Evolutionary conservation across 2,888 invertebrate genomes (phyloP).

Genomic region (Zaprionus obscuricornis): DNA sequence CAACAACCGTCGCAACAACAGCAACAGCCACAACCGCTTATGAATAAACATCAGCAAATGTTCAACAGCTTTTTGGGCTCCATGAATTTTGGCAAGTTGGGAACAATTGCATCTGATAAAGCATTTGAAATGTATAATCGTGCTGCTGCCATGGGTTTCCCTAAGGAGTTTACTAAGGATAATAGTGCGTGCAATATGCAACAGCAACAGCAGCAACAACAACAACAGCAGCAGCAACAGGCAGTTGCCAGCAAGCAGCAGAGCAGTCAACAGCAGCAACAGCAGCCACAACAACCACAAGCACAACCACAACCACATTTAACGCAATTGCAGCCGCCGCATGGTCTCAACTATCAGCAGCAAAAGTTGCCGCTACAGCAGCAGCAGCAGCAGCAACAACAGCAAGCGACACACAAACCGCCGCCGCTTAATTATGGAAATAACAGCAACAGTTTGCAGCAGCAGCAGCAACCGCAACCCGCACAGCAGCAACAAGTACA

Average conservation of each 20-base stretch:
- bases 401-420: constrained; percentile 28
- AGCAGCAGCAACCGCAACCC: constrained; percentile 31
- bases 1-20: too few relatives aligned
- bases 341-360: constrained; percentile 41
- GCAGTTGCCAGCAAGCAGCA: constrained; percentile 45
- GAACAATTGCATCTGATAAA: constrained; percentile 81
- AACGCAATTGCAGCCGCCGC: constrained; percentile 55
- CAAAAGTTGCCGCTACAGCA: constrained; percentile 58
- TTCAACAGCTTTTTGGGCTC: constrained; percentile 82
- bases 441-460: constrained; percentile 46
- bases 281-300: too few relatives aligned
- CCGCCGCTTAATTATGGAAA: too few relatives aligned
- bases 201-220: constrained; percentile 56
- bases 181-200: constrained; percentile 63
- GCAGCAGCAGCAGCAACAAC: constrained; percentile 48
- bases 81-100: constrained; percentile 80
- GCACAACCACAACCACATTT: constrained; percentile 49
- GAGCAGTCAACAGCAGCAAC: constrained; percentile 45
- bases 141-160: constrained; percentile 82
- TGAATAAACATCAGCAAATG: constrained; percentile 81
- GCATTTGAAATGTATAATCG: constrained; percentile 83
- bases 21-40: constrained; percentile 53
- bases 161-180: constrained; percentile 81
- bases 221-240: constrained; percentile 57
- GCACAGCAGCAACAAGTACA: constrained; percentile 37